Percentiles rank a stretch among this genome's conserved stretches.
Conservation (phyloP, 2,113 vertebrate genomes). For the Alouatta palliata region DNA sequence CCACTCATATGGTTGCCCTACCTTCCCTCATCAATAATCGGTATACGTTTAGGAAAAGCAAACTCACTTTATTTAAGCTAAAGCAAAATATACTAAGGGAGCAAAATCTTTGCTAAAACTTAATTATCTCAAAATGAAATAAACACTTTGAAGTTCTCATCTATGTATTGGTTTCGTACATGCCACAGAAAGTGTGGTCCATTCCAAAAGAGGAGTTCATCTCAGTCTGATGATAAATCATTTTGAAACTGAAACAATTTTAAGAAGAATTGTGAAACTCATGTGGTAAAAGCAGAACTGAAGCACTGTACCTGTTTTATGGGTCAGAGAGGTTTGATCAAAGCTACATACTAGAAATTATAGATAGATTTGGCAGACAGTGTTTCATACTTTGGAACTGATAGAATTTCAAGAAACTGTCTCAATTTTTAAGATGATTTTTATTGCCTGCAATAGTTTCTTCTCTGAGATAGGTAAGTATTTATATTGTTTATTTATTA, state of each 20-base stretch:
- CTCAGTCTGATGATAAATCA: neutral
- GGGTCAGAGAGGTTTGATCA: neutral
- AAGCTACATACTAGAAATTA: neutral
- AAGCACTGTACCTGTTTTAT: neutral
- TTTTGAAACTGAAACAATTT: neutral
- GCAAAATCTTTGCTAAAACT: neutral
- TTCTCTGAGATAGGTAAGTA: neutral
- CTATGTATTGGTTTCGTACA: neutral
- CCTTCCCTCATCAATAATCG: neutral
- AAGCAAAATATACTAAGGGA: neutral
- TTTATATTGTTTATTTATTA: neutral
- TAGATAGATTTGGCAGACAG: neutral
- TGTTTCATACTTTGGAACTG: neutral
- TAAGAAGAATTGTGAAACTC: neutral
- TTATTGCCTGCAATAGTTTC: neutral
- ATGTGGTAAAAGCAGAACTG: neutral
- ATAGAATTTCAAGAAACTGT: neutral
- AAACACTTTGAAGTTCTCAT: neutral
- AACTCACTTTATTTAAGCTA: neutral
- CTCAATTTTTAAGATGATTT: constrained; percentile 18
- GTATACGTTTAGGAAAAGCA: neutral
- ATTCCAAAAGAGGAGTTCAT: neutral
- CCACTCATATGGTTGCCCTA: neutral
- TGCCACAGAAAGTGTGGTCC: neutral
- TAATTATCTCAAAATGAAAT: neutral